phyloP scores from a whole-genome alignment of 2,888 invertebrate species.

The Polietes domitor region DNA sequence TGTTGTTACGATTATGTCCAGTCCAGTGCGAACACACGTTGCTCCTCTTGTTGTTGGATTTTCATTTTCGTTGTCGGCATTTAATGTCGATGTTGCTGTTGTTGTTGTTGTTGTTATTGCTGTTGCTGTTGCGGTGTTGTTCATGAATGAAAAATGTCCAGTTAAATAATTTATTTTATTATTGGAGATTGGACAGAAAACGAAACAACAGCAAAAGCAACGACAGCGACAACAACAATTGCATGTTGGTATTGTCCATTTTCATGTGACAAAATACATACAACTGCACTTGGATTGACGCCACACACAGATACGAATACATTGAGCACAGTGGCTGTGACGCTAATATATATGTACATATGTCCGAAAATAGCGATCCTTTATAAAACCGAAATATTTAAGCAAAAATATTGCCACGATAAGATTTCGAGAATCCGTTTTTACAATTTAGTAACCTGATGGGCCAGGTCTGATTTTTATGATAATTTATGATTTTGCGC shows the following conservation, averaged over 20 bases:
- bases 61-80: background rate
- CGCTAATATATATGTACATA: too few species aligned
- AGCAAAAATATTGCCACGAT: too few species aligned
- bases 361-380: too few species aligned
- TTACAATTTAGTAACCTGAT: too few species aligned
- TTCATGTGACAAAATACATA: slow-evolving; percentile 11
- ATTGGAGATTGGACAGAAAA: slow-evolving; percentile 11
- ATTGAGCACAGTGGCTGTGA: background rate
- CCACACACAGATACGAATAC: background rate
- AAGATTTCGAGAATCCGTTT: too few species aligned
- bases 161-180: slow-evolving; percentile 43
- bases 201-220: background rate
- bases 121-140: too few species aligned
- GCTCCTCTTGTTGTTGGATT: background rate
- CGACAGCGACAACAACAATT: background rate
- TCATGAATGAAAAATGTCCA: slow-evolving; percentile 38
- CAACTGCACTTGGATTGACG: background rate
- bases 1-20: slow-evolving; percentile 5
- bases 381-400: too few species aligned
- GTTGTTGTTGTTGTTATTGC: background rate
- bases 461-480: too few species aligned
- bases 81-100: slow-evolving; percentile 4
- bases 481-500: too few species aligned
- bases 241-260: background rate
- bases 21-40: background rate